Conservation (phyloP, 1,140 invertebrate species). For the Euglossa dilemma region DNA sequence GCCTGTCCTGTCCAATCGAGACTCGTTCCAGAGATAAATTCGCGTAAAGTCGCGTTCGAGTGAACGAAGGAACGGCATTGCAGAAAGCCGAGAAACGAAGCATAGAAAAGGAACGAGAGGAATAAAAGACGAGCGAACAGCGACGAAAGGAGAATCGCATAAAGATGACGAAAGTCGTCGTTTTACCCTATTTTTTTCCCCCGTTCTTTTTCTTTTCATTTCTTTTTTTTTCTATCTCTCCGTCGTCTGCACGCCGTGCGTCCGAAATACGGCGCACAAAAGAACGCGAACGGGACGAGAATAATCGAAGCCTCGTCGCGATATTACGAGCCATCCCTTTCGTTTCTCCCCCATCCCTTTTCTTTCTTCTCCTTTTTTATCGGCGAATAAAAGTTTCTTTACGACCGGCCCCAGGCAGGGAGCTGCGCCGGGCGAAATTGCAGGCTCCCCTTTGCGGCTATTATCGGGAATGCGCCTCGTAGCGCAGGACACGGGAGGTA, state of each 20-base stretch:
- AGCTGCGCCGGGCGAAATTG: constrained; percentile 9
- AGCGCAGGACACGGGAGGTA: constrained; percentile 28
- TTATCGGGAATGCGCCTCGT: constrained; percentile 8
- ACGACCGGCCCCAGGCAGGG: constrained; percentile 4
- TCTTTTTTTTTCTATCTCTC: neutral
- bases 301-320: constrained; percentile 10
- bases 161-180: neutral
- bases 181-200: neutral
- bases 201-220: neutral
- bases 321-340: neutral
- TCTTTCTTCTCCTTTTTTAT: neutral
- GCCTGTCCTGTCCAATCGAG: constrained; percentile 31
- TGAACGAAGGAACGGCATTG: neutral
- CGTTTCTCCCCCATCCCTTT: neutral
- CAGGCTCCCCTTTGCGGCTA: constrained; percentile 8
- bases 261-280: neutral
- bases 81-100: neutral
- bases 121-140: too few relatives aligned
- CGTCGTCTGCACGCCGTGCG: neutral
- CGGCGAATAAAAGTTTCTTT: constrained; percentile 13
- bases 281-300: constrained; percentile 1
- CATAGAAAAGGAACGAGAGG: too few relatives aligned
- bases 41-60: neutral
- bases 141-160: neutral
- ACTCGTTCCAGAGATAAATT: neutral